Evolutionary conservation across 2,113 vertebrate genomes (phyloP), one percentile per base, ranked within the genome.

Genomic region (Cichladusa arquata): DNA sequence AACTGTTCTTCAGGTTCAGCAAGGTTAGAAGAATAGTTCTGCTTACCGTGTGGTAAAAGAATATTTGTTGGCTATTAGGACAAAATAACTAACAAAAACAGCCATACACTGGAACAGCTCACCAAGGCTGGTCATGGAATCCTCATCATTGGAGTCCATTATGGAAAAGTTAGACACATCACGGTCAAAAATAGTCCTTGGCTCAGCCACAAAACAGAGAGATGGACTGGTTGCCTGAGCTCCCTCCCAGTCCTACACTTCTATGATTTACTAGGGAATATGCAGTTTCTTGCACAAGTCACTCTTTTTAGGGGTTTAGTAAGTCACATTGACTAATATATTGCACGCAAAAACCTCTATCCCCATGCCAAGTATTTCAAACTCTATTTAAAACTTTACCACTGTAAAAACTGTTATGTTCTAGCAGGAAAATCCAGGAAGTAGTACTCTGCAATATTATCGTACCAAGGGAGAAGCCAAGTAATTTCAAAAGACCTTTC

Each of bases 51-150:
- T 71, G 81, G 96, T 91, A 93, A 89, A 94, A 88, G 81, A 93
- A 86, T 73, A 92, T 92, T 96, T 95, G 81, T 81, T 93, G 88
- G 57, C 80, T 95, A 67, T 60, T 74, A 65, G 65, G 87, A 88
- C 83, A 93, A 96, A 95, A 86, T 71, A 94, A 95, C 94, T 89
- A 93, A 95, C 69, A 93, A 95, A 95, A 96, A 45, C 91, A 96
- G 60, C 91, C 88, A 91, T 82, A 61, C 33, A 81, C 82, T 92
- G 92, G 91, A 94, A 93, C 64, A 76, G 60, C 34, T 95, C 81
- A 87, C 69, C 0, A 1, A 86, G 45, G 40, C 56, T 84, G 60
- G 76, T 92, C 91, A 91, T 92, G 89, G 88, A 95, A 93, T 95
- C 83, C 78, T 93, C 91, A 93, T 84, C 92, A 92, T 65, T 93